These are phyloP conservation scores for Metalampra italica DNA, from an alignment of 2,888 invertebrate genomes.

Conservation along the genomic window DNA sequence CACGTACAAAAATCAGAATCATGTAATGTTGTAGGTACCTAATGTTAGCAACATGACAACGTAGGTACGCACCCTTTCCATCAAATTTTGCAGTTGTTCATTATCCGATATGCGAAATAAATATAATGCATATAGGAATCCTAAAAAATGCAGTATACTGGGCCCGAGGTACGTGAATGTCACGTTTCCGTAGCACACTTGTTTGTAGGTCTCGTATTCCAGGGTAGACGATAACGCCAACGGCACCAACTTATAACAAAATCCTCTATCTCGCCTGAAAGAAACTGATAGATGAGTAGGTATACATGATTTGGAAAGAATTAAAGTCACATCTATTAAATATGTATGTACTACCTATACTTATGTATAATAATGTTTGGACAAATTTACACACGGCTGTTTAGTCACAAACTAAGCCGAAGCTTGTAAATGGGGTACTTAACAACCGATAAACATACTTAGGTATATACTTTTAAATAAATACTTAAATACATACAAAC, in stretches of 20 bases:
- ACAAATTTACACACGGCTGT: too few species aligned
- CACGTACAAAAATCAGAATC: too few species aligned
- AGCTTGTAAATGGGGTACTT: too few species aligned
- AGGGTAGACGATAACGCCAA: constrained; percentile 57
- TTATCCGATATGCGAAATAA: constrained; percentile 87
- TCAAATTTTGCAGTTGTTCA: constrained; percentile 89
- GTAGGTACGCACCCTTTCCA: constrained; percentile 83
- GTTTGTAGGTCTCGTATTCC: constrained; percentile 73
- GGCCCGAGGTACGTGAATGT: constrained; percentile 86
- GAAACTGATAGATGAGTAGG: neutral
- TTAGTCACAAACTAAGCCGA: too few species aligned
- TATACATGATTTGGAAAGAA: neutral
- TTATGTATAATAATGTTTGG: too few species aligned
- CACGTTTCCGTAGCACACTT: constrained; percentile 84
- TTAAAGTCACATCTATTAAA: constrained; percentile 6
- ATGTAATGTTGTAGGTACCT: too few species aligned
- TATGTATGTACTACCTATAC: too few species aligned
- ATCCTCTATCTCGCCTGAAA: constrained; percentile 83
- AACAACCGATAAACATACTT: too few species aligned
- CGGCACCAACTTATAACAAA: constrained; percentile 79
- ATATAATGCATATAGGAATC: constrained; percentile 85
- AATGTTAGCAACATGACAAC: too few species aligned
- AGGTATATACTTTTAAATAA: too few species aligned
- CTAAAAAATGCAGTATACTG: constrained; percentile 83
- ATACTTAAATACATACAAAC: too few species aligned